Evolutionary conservation across 2,797 vertebrate genomes (phyloP).

Genomic region (Mastacembelus armatus): DNA sequence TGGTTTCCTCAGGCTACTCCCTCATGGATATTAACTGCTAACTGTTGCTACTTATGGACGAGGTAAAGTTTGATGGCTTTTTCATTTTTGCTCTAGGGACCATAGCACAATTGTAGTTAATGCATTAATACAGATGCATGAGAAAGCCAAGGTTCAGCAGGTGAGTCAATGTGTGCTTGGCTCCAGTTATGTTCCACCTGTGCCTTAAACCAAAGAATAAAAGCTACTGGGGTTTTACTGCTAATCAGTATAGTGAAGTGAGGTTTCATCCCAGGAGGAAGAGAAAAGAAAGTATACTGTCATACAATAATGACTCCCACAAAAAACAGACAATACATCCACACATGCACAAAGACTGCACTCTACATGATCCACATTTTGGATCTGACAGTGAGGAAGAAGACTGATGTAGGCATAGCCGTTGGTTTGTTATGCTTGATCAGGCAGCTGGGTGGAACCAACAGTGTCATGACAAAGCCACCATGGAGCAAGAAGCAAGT

Average conservation of each 20-base stretch:
- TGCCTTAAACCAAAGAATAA: slow-evolving; percentile 46
- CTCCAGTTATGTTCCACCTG: slow-evolving; percentile 50
- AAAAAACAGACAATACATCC: background rate
- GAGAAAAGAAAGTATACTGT: slow-evolving; percentile 23
- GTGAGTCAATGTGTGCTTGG: slow-evolving; percentile 33
- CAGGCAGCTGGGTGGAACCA: slow-evolving; percentile 66
- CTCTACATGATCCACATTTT: slow-evolving; percentile 73
- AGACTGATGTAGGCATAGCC: slow-evolving; percentile 61
- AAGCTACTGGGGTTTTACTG: slow-evolving; percentile 32
- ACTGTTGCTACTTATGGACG: slow-evolving; percentile 20
- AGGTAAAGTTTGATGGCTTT: slow-evolving; percentile 18
- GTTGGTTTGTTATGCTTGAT: slow-evolving; percentile 68
- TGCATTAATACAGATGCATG: slow-evolving; percentile 28
- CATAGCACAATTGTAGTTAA: background rate
- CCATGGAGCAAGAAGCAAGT: slow-evolving; percentile 41
- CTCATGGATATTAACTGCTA: slow-evolving; percentile 42
- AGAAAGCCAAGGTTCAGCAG: slow-evolving; percentile 30
- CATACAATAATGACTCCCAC: slow-evolving; percentile 11
- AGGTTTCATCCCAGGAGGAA: slow-evolving; percentile 19
- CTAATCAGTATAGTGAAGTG: slow-evolving; percentile 25
- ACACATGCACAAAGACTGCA: slow-evolving; percentile 47
- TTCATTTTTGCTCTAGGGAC: slow-evolving; percentile 31
- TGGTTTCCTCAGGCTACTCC: slow-evolving; percentile 23
- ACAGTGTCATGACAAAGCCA: slow-evolving; percentile 60
- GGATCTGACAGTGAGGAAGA: slow-evolving; percentile 54